Evolutionary conservation across 2,888 invertebrate species (phyloP).

Genomic region (Rhorus exstirpatorius): DNA sequence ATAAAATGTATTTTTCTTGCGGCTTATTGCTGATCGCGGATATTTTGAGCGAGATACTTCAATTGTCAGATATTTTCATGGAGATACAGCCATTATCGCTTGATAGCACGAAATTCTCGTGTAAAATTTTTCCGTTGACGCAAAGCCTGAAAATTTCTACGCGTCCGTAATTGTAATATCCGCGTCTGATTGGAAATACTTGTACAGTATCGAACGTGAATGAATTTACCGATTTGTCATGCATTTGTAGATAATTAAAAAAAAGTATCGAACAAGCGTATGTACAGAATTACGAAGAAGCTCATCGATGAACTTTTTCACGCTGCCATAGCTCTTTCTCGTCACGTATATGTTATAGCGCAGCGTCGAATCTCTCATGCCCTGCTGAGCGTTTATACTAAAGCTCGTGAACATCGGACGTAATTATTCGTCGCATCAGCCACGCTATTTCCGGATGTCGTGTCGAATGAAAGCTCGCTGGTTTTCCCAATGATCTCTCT

Average conservation of each 20-base stretch:
- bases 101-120: no score
- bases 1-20: no score
- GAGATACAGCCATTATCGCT: no score
- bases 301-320: slow-evolving; percentile 39
- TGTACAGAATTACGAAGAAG: slow-evolving; percentile 39
- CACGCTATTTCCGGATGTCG: slow-evolving; percentile 79
- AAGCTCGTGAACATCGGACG: slow-evolving; percentile 49
- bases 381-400: slow-evolving; percentile 30
- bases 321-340: slow-evolving; percentile 32
- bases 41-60: no score
- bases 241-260: neutral
- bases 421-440: slow-evolving; percentile 79
- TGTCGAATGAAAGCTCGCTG: slow-evolving; percentile 76
- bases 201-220: no score
- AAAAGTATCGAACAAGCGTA: neutral
- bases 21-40: no score
- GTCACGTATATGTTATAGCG: slow-evolving; percentile 21
- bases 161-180: no score
- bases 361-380: slow-evolving; percentile 9
- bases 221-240: neutral
- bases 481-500: slow-evolving; percentile 48
- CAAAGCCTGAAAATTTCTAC: no score
- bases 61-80: no score
- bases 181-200: no score
- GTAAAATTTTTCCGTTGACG: no score